Evolutionary conservation across 2,888 invertebrate species (phyloP).

Genomic region (Operophtera brumata): DNA sequence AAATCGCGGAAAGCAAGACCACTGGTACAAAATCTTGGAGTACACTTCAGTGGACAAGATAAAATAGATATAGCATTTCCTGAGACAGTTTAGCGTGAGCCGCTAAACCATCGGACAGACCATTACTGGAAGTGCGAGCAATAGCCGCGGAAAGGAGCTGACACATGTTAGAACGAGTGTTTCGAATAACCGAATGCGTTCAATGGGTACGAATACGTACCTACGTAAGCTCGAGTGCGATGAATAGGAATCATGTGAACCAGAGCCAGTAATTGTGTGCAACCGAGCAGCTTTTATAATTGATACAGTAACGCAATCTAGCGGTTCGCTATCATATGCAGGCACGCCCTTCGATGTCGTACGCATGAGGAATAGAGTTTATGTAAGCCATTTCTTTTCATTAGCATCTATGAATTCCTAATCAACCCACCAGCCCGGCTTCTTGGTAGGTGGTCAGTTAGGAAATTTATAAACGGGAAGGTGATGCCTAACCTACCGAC

Average conservation of each 20-base stretch:
- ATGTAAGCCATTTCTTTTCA: background rate
- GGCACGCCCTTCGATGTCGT: slow-evolving; percentile 51
- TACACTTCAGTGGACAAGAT: too few relatives aligned
- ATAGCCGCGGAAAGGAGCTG: slow-evolving; percentile 17
- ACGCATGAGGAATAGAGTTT: slow-evolving; percentile 13
- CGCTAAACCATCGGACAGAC: slow-evolving; percentile 8
- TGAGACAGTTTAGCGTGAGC: slow-evolving; percentile 7
- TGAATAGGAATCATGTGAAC: slow-evolving; percentile 73
- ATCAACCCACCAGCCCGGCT: background rate
- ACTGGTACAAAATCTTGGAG: too few relatives aligned
- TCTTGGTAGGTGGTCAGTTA: background rate
- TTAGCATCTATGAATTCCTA: background rate
- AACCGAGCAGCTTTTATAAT: slow-evolving; percentile 73
- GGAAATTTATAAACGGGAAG: background rate
- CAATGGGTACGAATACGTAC: slow-evolving; percentile 41
- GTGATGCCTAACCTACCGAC: background rate
- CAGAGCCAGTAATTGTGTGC: slow-evolving; percentile 75
- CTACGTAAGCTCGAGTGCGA: slow-evolving; percentile 41
- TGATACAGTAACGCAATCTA: slow-evolving; percentile 71
- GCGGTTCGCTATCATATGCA: slow-evolving; percentile 68
- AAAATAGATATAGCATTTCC: background rate
- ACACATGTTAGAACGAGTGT: slow-evolving; percentile 22
- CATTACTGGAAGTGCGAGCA: slow-evolving; percentile 12
- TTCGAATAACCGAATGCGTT: slow-evolving; percentile 30
- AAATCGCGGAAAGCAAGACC: too few relatives aligned